Conservation (phyloP, 2,888 invertebrate genomes). For the Sphecodes monilicornis region DNA sequence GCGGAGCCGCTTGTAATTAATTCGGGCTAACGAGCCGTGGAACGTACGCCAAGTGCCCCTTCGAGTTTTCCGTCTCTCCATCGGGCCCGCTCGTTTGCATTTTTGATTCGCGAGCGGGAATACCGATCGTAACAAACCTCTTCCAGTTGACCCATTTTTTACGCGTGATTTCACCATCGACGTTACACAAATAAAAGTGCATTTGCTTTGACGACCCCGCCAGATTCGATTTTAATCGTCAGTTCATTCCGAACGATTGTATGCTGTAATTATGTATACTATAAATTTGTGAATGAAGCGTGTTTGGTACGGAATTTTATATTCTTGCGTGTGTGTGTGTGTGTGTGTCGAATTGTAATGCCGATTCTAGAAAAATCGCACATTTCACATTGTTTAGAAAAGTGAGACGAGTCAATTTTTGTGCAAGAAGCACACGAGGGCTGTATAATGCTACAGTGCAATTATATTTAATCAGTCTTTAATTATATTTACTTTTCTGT, state of each 20-base stretch:
- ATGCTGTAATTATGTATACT: not conserved
- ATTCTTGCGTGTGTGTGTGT: too few species aligned
- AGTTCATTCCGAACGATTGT: not conserved
- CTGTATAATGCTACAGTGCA: too few species aligned
- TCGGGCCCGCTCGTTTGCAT: conserved; percentile 1
- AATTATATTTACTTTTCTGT: too few species aligned
- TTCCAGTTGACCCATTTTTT: not conserved
- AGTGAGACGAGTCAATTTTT: too few species aligned
- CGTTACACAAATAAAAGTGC: not conserved
- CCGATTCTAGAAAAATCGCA: too few species aligned
- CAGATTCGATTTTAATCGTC: not conserved
- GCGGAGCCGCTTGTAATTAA: conserved; percentile 79
- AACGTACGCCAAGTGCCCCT: conserved; percentile 55
- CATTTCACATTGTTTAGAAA: too few species aligned
- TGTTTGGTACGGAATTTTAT: not conserved
- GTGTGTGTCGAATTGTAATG: too few species aligned
- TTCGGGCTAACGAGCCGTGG: conserved; percentile 77
- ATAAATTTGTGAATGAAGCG: not conserved
- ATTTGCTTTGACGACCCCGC: not conserved
- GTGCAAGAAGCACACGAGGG: too few species aligned
- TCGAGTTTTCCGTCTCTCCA: conserved; percentile 48
- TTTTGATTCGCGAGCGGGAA: conserved; percentile 12
- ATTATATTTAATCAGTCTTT: too few species aligned
- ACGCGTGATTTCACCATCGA: not conserved
- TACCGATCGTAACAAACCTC: conserved; percentile 1